phyloP scores from a whole-genome alignment of 1,140 invertebrate genomes.

The honey bee (Apis mellifera) region DNA sequence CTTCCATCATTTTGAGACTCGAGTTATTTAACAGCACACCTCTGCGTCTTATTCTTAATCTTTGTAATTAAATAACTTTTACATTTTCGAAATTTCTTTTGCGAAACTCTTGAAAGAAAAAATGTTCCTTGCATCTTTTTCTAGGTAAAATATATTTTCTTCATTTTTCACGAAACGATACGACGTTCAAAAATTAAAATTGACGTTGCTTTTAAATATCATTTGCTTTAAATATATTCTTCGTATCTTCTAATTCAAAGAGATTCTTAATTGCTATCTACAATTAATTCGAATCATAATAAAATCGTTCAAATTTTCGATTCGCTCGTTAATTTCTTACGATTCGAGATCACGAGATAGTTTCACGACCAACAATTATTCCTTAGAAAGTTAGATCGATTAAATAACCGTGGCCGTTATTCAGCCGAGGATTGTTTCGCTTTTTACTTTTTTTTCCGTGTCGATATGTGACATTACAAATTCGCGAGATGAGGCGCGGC shows the following conservation, averaged over 20 bases:
- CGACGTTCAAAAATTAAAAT: too few relatives aligned
- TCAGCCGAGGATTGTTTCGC: background rate
- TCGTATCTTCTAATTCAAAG: background rate
- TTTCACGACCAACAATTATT: background rate
- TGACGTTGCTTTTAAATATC: background rate
- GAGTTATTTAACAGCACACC: conserved; percentile 19
- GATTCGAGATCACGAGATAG: background rate
- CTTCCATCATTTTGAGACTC: background rate
- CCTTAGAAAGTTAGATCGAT: conserved; percentile 28
- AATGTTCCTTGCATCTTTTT: background rate
- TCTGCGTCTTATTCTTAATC: conserved; percentile 16
- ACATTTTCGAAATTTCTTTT: background rate
- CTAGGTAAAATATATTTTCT: background rate
- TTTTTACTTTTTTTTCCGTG: background rate
- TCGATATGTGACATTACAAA: conserved; percentile 41
- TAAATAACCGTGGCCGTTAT: background rate
- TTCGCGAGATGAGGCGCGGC: conserved; percentile 34
- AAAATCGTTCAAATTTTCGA: too few relatives aligned
- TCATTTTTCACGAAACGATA: too few relatives aligned
- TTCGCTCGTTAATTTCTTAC: background rate
- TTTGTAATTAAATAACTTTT: conserved; percentile 15
- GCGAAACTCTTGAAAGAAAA: background rate
- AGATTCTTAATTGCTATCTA: background rate
- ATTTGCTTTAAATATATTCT: background rate
- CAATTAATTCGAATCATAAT: too few relatives aligned